These are phyloP conservation scores for Bombus fervidus DNA, from an alignment of 1,140 invertebrate genomes.

Conservation along the genomic window DNA sequence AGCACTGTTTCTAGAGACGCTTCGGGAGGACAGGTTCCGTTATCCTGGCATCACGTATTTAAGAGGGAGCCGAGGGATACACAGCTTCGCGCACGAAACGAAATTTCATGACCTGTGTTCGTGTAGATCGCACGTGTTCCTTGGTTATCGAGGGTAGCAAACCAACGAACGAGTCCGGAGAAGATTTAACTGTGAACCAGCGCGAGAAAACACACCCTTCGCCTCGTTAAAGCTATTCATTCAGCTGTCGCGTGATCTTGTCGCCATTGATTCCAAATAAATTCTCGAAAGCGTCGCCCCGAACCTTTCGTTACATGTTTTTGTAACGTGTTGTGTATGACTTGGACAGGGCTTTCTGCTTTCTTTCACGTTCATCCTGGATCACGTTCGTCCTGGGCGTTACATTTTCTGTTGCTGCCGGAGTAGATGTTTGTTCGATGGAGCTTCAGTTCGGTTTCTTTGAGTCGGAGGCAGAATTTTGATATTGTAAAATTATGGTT, in stretches of 20 bases:
- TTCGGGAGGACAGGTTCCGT: constrained; percentile 69
- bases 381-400: too few relatives aligned
- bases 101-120: background rate
- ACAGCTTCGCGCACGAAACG: constrained; percentile 55
- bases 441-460: background rate
- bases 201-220: constrained; percentile 18
- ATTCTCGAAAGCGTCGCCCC: constrained; percentile 2
- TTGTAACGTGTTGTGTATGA: too few relatives aligned
- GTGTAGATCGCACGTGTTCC: constrained; percentile 21
- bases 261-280: constrained; percentile 49
- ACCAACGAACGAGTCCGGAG: background rate
- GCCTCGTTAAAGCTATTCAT: constrained; percentile 76
- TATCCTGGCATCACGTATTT: constrained; percentile 78
- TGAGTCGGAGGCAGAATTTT: background rate
- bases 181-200: background rate
- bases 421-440: background rate
- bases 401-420: too few relatives aligned
- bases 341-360: background rate
- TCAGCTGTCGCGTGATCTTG: constrained; percentile 42
- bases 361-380: background rate
- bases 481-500: background rate
- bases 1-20: constrained; percentile 6
- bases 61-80: constrained; percentile 78
- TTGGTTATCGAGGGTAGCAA: constrained; percentile 13
- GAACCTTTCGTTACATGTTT: background rate